Conservation (phyloP, 2,888 invertebrate species). For the Amorpha juglandis region DNA sequence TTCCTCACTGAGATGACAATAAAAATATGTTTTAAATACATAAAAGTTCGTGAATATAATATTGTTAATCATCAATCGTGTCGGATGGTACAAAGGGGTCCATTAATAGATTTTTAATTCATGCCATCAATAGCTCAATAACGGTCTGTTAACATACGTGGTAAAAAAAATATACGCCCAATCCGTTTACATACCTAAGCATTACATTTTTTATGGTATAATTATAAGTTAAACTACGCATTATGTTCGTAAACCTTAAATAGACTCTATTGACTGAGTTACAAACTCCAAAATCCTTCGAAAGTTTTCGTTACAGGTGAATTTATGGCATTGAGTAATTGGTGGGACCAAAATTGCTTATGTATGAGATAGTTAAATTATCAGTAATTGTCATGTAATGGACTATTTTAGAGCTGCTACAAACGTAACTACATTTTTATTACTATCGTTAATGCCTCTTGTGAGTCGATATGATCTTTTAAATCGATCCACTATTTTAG, state of each 20-base stretch:
- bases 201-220: slow-evolving; percentile 30
- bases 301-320: neutral
- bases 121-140: slow-evolving; percentile 28
- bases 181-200: slow-evolving; percentile 26
- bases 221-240: slow-evolving; percentile 17
- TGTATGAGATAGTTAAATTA: slow-evolving; percentile 11
- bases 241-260: neutral
- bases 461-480: neutral
- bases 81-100: neutral
- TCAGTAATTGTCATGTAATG: slow-evolving; percentile 16
- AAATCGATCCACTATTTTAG: neutral
- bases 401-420: neutral
- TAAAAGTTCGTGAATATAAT: no score
- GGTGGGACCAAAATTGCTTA: neutral
- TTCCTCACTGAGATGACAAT: no score
- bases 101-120: slow-evolving; percentile 25
- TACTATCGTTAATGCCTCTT: neutral
- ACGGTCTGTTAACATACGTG: slow-evolving; percentile 25
- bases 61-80: neutral
- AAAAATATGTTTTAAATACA: no score
- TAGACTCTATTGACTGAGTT: neutral
- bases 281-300: neutral
- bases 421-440: neutral
- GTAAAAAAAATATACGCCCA: slow-evolving; percentile 26
- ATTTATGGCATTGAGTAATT: slow-evolving; percentile 18